Percentiles rank a stretch among this genome's conserved stretches.
Conservation (phyloP, 1,140 invertebrate genomes). For the Cotesia chilonis region DNA sequence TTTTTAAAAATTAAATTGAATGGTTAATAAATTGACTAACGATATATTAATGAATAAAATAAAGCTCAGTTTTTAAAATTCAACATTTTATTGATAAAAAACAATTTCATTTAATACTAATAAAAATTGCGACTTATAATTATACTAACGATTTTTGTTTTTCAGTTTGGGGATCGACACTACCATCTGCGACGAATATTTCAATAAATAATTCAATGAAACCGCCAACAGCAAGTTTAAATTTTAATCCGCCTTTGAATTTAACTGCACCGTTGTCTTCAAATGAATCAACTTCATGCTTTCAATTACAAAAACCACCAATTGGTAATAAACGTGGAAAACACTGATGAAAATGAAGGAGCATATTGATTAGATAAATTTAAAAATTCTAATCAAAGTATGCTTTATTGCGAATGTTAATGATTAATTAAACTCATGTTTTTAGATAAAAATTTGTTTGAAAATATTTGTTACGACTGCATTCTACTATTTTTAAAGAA, state of each 20-base stretch:
- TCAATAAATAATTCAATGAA: conserved; percentile 65
- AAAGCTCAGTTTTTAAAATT: neutral
- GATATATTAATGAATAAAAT: no score
- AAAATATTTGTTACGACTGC: conserved; percentile 6
- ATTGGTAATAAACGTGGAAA: conserved; percentile 76
- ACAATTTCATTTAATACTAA: neutral
- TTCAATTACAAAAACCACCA: conserved; percentile 79
- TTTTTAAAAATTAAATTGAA: no score
- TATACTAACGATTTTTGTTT: conserved; percentile 41
- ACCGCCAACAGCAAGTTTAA: conserved; percentile 64
- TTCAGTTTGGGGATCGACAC: conserved; percentile 58
- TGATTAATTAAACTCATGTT: no score
- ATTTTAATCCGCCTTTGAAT: conserved; percentile 60
- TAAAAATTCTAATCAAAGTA: conserved; percentile 9
- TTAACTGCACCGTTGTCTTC: conserved; percentile 57
- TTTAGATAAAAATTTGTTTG: conserved; percentile 8
- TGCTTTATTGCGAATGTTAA: neutral
- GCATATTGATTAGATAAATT: conserved; percentile 4
- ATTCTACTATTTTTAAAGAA: no score
- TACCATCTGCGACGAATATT: conserved; percentile 59
- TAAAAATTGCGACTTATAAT: neutral
- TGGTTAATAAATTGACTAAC: no score
- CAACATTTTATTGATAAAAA: conserved; percentile 4
- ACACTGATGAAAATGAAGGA: conserved; percentile 61
- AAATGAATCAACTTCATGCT: conserved; percentile 60